These are phyloP conservation scores for Trididemnum miniatum DNA, from an alignment of 23 tunicate genomes.

Conservation along the genomic window DNA sequence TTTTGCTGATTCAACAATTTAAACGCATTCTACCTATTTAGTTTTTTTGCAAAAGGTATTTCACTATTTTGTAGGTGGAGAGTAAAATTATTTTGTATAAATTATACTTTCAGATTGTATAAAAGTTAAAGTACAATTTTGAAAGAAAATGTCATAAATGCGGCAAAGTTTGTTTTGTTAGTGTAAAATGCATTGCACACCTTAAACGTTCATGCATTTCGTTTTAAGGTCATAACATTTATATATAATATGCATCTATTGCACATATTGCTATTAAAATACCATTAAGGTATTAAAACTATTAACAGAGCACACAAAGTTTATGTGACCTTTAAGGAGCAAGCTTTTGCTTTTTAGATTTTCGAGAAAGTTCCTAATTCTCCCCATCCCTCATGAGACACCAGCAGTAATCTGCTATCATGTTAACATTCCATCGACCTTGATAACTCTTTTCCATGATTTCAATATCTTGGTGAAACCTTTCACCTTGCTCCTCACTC, in stretches of 20 bases:
- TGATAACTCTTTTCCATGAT: constrained; percentile 30
- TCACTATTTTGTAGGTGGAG: constrained; percentile 1
- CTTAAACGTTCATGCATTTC: background rate
- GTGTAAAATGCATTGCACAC: background rate
- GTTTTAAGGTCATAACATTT: constrained; percentile 1
- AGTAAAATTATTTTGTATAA: background rate
- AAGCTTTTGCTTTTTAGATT: constrained; percentile 24
- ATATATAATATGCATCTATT: background rate
- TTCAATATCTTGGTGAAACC: constrained; percentile 33
- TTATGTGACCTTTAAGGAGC: background rate
- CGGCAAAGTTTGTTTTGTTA: background rate
- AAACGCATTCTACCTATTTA: no score
- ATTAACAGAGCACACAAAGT: background rate
- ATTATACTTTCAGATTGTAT: constrained; percentile 4
- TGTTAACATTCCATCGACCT: constrained; percentile 35
- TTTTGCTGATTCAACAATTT: no score
- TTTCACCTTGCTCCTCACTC: constrained; percentile 27
- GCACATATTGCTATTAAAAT: background rate
- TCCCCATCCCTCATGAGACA: constrained; percentile 20
- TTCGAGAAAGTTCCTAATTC: constrained; percentile 8
- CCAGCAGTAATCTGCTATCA: constrained; percentile 37
- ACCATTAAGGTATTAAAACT: constrained; percentile 8
- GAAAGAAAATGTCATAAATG: background rate
- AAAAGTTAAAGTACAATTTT: background rate
- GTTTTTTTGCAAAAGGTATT: background rate